A percentile compares a stretch with the other conserved stretches of the same genome.
Conservation (phyloP, 1,140 invertebrate species). For the Holcopasites calliopsidis region DNA sequence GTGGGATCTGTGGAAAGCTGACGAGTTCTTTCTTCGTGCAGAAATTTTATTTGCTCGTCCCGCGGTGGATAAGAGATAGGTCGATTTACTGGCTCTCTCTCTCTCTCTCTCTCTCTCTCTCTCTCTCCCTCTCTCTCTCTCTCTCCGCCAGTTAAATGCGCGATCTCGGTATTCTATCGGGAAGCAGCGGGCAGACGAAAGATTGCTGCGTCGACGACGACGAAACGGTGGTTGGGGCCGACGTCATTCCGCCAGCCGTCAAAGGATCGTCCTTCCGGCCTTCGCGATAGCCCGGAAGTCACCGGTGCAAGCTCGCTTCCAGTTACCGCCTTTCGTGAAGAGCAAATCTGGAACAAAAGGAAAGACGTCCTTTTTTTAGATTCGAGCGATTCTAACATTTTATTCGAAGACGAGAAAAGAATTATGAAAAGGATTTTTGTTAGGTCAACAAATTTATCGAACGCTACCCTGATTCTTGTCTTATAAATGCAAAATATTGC, state of each 20-base stretch:
- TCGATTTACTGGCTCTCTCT: no score
- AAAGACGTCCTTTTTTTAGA: constrained; percentile 1
- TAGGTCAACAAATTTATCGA: no score
- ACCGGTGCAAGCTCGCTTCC: background rate
- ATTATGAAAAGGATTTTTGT: background rate
- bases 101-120: background rate
- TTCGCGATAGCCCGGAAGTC: constrained; percentile 8
- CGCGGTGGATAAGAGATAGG: background rate
- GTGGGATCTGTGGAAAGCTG: background rate
- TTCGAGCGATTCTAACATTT: background rate
- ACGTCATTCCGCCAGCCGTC: constrained; percentile 39
- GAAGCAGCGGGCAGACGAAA: background rate
- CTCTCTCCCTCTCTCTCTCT: background rate
- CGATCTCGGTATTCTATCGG: background rate
- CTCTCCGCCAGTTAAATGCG: constrained; percentile 18
- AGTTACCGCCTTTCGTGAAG: background rate
- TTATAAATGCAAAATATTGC: no score
- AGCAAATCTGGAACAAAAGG: constrained; percentile 40
- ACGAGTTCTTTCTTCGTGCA: background rate
- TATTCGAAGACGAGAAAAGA: background rate
- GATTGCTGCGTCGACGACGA: constrained; percentile 15
- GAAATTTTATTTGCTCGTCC: no score
- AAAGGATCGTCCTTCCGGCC: constrained; percentile 11
- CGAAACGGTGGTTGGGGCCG: background rate
- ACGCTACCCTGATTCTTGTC: no score